Evolutionary conservation across 1,140 invertebrate species (phyloP).

Genomic region (Tetramorium alpestre): DNA sequence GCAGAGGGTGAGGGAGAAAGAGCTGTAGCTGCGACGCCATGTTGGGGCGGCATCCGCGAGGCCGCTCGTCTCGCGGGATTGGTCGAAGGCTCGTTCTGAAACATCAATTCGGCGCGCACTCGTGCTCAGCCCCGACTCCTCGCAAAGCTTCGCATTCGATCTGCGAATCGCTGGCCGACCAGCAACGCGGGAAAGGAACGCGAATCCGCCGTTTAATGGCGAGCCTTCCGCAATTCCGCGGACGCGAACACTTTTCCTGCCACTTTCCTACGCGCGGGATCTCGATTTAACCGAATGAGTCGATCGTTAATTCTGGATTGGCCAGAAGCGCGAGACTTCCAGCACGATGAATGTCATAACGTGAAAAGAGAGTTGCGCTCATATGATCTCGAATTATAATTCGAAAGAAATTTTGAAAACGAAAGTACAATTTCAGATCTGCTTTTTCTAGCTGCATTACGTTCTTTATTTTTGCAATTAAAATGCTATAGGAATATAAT

Average conservation of each 20-base stretch:
- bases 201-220: constrained; percentile 30
- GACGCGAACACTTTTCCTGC: background rate
- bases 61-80: constrained; percentile 62
- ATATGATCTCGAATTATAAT: background rate
- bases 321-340: background rate
- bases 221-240: constrained; percentile 16
- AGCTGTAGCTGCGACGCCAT: constrained; percentile 78
- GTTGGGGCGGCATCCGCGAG: constrained; percentile 74
- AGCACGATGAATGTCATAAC: background rate
- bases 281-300: constrained; percentile 10
- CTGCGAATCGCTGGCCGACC: constrained; percentile 16
- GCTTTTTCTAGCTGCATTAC: background rate
- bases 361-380: background rate
- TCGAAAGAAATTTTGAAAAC: background rate
- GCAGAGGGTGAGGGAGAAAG: constrained; percentile 60
- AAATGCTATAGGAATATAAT: background rate
- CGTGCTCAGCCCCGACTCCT: constrained; percentile 66
- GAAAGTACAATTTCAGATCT: background rate
- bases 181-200: background rate
- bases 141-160: constrained; percentile 36
- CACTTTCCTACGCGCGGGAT: background rate
- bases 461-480: background rate
- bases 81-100: constrained; percentile 62
- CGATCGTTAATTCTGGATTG: background rate
- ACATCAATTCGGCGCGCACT: constrained; percentile 60